Evolutionary conservation across 2,797 vertebrate species (phyloP), one percentile per base, ranked within the genome.

Genomic region (Notolabrus celidotus): DNA sequence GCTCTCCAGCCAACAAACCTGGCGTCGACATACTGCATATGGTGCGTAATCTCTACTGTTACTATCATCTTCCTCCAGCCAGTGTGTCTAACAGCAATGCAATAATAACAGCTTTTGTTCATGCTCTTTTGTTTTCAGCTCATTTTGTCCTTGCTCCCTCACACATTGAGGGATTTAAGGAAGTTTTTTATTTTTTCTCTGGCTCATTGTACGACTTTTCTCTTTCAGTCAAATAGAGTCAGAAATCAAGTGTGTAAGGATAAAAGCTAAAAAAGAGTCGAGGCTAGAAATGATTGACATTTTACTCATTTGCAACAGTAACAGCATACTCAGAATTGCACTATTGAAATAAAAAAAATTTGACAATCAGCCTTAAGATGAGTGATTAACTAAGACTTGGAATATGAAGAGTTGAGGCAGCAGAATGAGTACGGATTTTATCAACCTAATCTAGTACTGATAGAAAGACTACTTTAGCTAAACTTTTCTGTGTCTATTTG

Each of bases 1-100:
- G 74, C 77, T 80, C 59, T 78, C 57, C 57, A 67, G 66, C 81
- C 86, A 80, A 56, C 61, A 53, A 77, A 67, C 74, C 76, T 86
- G 73, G 77, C 49, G 7, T 68, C 47, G 16, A 72, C 66, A 33
- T 60, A 68, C 65, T 60, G 71, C 74, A 84, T 79, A 74, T 76
- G 61, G 69, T 68, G 62, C 72, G 19, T 83, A 65, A 82, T 85
- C 74, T 75, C 75, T 74, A 69, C 71, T 75, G 62, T 79, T 81
- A 29, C 59, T 47, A 72, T 85, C 67, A 31, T 71, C 55, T 25
- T 80, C 51, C 33, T 71, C 54, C 72, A 78, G 74, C 59, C 65
- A 76, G 47, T 49, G 60, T 75, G 53, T 80, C 25, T 52, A 76
- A 77, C 58, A 64, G 45, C 58, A 58, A 22, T 23, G 2, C 71